Base-by-base conservation (phyloP, 2,888 invertebrate species). In the Lumbricus terrestris region DNA sequence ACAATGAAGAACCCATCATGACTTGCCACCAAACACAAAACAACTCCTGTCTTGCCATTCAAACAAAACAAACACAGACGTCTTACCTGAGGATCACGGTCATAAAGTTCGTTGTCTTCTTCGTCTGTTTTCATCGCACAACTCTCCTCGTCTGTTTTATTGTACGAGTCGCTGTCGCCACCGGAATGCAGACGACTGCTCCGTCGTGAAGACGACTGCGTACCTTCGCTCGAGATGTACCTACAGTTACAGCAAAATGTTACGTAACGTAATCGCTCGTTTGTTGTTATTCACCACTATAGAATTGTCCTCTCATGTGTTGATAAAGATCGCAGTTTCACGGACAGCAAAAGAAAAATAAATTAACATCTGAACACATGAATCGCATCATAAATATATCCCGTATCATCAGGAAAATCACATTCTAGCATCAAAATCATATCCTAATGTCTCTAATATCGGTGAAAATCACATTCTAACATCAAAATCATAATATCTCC, bases 31-130 rank as follows among this genome's bases (percentile, higher is more conserved):
- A 29, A 69, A 69, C n/a, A n/a, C 29, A 69, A 69, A 69, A 54
- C 23, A 23, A 54, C n/a, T n/a, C n/a, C n/a, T 13, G 4, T 40
- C n/a, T 83, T 82, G 82, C n/a, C 23, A 69, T 23, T 16, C 6
- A 54, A 35, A 33, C 4, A 38, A 82, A 37, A 38, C 11, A 13
- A 83, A 85, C 23, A 42, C 38, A 42, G 6, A 69, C n/a, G 29
- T 37, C 23, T n/a, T 47, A 94, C 95, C 93, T 94, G 94, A 37
- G 95, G 94, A 92, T 94, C 94, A 90, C 93, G 93, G 92, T 95
- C 94, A 92, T 94, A 94, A 15, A 94, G 92, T 90, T 95, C 95
- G 38, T 94, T 93, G 92, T 94, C 94, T 93, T 94, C 91, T 91
- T 94, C 94, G 89, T 94, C 94, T n/a, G 93, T 93, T 37, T 92